Base-by-base conservation (phyloP, 2,113 vertebrate species). In the Porphyrio hochstetteri region DNA sequence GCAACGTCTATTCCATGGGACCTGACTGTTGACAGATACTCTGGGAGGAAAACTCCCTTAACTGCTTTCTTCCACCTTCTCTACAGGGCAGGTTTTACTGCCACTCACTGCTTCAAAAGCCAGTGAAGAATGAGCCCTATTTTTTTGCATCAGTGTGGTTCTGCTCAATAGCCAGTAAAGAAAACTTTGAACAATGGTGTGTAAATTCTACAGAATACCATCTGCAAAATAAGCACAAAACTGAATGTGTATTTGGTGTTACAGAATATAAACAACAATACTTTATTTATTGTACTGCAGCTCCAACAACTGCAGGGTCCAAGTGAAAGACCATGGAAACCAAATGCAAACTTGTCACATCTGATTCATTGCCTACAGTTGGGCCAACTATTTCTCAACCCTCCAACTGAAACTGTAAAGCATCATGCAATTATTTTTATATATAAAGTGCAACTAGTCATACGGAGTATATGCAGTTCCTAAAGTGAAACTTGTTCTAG, bases 221-320 rank as follows among this genome's bases (percentile, higher is more conserved):
- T 53, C 61, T 84, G 65, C 35, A 95, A 92, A 92, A 91, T 33
- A 87, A 86, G 61, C 38, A 82, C 82, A 92, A 88, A 55, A 13
- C 11, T 23, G 5, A 63, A 48, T 52, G 29, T 13, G 2, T 55
- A 90, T 83, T 70, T 83, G 28, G 8, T 27, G 3, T 18, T 57
- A 64, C 2, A 63, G 33, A 93, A 52, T 27, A 89, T 9, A 82
- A 53, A 10, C 38, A 94, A 67, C 50, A 80, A 72, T 13, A 59
- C 7, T 72, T 19, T 14, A 68, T 55, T 50, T 76, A 11, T 23
- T 79, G 40, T 52, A 79, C 16, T 33, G n/a, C 40, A 85, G 31
- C 13, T 63, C 23, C 57, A 82, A 48, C n/a, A 48, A 63, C 59
- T 76, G 11, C 28, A 85, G 40, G 18, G 76, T 61, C 23, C 53